A percentile compares a stretch with the other conserved stretches of the same genome.
phyloP scores from a whole-genome alignment of 1,140 invertebrate genomes.

The Sinonovacula constricta region DNA sequence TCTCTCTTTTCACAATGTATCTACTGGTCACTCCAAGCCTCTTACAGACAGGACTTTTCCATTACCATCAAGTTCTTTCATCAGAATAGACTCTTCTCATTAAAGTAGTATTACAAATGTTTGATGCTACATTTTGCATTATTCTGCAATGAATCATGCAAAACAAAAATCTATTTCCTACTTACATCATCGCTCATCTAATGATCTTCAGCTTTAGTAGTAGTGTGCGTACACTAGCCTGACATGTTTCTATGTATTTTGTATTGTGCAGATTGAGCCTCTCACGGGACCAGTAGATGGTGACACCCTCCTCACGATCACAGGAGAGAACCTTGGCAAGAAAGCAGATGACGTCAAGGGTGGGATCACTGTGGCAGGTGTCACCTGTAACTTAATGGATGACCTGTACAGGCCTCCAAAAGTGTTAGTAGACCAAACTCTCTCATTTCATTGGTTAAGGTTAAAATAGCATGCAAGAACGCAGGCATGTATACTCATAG shows the following conservation, averaged over 20 bases:
- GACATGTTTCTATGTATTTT: not conserved
- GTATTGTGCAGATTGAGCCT: constrained; percentile 88
- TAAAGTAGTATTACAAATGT: not conserved
- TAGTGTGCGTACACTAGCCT: not conserved
- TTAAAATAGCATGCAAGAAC: not conserved
- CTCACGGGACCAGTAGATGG: constrained; percentile 96
- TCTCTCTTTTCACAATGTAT: too few relatives aligned
- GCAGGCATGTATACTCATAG: not conserved
- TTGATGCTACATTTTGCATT: not conserved
- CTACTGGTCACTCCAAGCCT: too few relatives aligned
- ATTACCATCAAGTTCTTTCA: too few relatives aligned
- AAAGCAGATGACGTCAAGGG: constrained; percentile 92
- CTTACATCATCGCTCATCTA: too few relatives aligned
- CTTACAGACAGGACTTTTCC: too few relatives aligned
- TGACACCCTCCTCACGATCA: constrained; percentile 96
- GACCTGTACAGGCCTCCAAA: constrained; percentile 55
- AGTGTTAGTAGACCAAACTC: constrained; percentile 60
- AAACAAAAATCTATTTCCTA: not conserved
- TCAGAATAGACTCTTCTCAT: not conserved
- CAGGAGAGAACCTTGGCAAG: constrained; percentile 96
- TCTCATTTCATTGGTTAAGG: not conserved
- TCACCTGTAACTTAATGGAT: constrained; percentile 88
- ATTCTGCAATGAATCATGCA: not conserved
- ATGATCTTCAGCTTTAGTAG: not conserved
- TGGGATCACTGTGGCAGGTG: constrained; percentile 94